Evolutionary conservation across 64 coral and sea anemone genomes (phyloP).

Genomic region (Pocillopora damicornis): DNA sequence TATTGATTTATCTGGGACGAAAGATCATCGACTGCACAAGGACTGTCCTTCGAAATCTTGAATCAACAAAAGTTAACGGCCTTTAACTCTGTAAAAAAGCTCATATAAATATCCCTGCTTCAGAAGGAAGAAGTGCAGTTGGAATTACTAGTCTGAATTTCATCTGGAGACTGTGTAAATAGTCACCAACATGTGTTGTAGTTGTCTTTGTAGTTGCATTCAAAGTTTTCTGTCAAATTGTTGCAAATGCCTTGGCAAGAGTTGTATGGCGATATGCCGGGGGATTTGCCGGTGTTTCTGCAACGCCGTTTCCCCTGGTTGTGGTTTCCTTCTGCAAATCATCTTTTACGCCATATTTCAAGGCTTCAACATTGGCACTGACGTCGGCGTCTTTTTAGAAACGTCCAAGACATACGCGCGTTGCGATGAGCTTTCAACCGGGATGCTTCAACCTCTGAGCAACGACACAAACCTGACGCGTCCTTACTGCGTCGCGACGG

Average conservation of each 20-base stretch:
- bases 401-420: slow-evolving; percentile 58
- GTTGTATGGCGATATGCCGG: slow-evolving; percentile 70
- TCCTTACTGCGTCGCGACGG: slow-evolving; percentile 61
- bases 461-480: slow-evolving; percentile 64
- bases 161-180: background rate
- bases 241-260: slow-evolving; percentile 78
- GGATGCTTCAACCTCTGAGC: slow-evolving; percentile 33
- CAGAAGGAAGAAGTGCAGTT: background rate
- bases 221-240: slow-evolving; percentile 23
- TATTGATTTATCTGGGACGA: slow-evolving; percentile 16
- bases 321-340: slow-evolving; percentile 82
- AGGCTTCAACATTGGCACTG: slow-evolving; percentile 92
- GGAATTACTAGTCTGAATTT: background rate
- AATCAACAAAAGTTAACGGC: background rate
- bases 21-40: background rate
- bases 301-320: slow-evolving; percentile 71
- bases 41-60: background rate
- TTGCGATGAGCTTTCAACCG: slow-evolving; percentile 66
- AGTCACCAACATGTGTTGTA: slow-evolving; percentile 22
- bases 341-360: slow-evolving; percentile 82
- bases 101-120: background rate
- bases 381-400: slow-evolving; percentile 90
- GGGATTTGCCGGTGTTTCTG: slow-evolving; percentile 76
- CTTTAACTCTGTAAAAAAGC: background rate
- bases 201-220: slow-evolving; percentile 45